Conservation (phyloP, 2,888 invertebrate genomes). For the Gymnocheta viridis region DNA sequence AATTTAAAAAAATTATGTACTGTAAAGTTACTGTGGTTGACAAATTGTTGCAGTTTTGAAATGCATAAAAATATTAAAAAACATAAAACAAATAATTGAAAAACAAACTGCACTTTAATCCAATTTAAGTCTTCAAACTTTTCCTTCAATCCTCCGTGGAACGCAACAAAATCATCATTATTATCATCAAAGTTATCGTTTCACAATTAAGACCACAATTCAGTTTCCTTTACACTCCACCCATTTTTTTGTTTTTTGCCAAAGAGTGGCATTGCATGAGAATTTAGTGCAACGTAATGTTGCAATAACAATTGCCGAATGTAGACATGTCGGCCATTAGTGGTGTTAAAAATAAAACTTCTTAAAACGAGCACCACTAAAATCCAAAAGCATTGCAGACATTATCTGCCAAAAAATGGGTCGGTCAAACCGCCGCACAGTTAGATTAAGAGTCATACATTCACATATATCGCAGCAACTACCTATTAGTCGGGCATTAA, state of each 20-base stretch:
- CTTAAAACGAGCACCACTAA: conserved; percentile 31
- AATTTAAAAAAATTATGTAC: too few species aligned
- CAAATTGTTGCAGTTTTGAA: too few species aligned
- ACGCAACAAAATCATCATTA: not conserved
- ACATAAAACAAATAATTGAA: not conserved
- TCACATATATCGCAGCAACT: too few species aligned
- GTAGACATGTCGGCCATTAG: conserved; percentile 44
- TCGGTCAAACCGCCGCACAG: not conserved
- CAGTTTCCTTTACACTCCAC: not conserved
- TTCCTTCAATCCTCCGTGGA: not conserved
- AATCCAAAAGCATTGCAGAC: conserved; percentile 34
- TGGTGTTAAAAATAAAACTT: conserved; percentile 51
- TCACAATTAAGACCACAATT: not conserved
- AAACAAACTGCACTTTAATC: too few species aligned
- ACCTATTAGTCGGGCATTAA: not conserved
- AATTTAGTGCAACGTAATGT: conserved; percentile 30
- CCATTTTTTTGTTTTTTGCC: not conserved
- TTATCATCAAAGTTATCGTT: not conserved
- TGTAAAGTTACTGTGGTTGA: too few species aligned
- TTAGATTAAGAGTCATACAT: not conserved
- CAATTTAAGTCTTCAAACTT: not conserved
- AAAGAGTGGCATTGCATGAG: not conserved
- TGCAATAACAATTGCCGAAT: not conserved
- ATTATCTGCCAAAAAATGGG: conserved; percentile 1
- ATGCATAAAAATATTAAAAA: too few species aligned